phyloP scores from a whole-genome alignment of 37 sponge, comb jelly and placozoan genomes.

The Haliclona indistincta region DNA sequence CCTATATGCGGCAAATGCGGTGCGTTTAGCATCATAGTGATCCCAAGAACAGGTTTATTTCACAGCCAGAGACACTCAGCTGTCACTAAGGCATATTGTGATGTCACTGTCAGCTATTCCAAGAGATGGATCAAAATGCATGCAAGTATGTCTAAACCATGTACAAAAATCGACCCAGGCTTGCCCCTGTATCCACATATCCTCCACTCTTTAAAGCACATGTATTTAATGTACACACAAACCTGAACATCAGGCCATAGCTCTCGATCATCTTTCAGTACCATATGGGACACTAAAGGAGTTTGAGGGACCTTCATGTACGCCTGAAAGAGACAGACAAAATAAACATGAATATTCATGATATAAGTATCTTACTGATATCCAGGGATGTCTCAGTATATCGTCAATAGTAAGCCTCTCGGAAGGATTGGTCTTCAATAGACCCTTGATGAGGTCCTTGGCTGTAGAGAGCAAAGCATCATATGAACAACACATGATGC shows the following conservation, averaged over 20 bases:
- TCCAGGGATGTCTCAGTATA: constrained; percentile 79
- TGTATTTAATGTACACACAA: no score
- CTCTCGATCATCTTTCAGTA: constrained; percentile 81
- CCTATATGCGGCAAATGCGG: no score
- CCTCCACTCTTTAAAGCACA: no score
- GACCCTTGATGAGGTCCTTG: constrained; percentile 76
- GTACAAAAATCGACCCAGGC: no score
- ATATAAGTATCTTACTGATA: constrained; percentile 51
- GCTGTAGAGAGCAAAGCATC: constrained; percentile 37
- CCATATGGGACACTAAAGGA: constrained; percentile 68
- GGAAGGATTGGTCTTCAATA: constrained; percentile 74
- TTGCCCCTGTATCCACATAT: no score
- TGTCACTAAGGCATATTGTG: no score
- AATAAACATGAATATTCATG: not conserved
- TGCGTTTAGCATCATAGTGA: no score
- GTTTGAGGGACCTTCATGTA: constrained; percentile 83
- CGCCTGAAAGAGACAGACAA: constrained; percentile 31
- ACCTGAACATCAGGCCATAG: constrained; percentile 89
- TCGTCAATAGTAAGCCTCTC: constrained; percentile 79
- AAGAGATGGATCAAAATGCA: no score
- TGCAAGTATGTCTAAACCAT: no score
- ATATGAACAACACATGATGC: not conserved
- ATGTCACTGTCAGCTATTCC: no score
- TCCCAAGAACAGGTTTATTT: no score
- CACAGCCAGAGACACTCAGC: no score